Evolutionary conservation across 2,113 vertebrate species (phyloP).

Genomic region (Bucco capensis): DNA sequence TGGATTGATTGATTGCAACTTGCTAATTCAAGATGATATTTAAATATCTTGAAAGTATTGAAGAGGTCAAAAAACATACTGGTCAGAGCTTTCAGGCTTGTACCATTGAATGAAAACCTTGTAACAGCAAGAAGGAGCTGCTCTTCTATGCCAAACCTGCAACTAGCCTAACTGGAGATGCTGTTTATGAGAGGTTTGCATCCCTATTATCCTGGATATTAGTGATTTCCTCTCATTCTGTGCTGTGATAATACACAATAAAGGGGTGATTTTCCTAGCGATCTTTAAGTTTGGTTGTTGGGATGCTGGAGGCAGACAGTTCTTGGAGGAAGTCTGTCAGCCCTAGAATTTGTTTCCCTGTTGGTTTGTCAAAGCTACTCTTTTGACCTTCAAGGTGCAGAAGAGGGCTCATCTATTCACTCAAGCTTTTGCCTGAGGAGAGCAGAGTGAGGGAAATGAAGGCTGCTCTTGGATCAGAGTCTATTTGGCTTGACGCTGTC

Average conservation of each 20-base stretch:
- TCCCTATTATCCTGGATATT: rapidly evolving
- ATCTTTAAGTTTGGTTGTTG: neutral
- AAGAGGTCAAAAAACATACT: neutral
- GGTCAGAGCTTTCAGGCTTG: neutral
- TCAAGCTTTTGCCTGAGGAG: slow-evolving; percentile 62
- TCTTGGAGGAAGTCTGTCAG: slow-evolving; percentile 53
- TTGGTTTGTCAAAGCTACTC: slow-evolving; percentile 61
- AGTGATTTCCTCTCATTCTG: neutral
- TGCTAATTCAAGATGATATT: neutral
- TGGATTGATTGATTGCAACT: neutral
- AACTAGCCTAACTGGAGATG: neutral
- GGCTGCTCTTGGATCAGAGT: slow-evolving; percentile 53
- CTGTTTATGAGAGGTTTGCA: neutral
- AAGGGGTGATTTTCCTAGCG: neutral
- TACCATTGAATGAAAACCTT: neutral
- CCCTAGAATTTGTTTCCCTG: slow-evolving; percentile 34
- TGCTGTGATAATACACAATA: neutral
- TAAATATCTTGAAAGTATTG: neutral
- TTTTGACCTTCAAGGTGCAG: slow-evolving; percentile 71
- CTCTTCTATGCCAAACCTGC: neutral
- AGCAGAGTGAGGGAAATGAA: slow-evolving; percentile 56
- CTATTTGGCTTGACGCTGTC: slow-evolving; percentile 70
- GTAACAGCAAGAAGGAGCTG: neutral
- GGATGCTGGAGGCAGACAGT: neutral
- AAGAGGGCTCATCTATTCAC: slow-evolving; percentile 47